Percentiles rank a stretch among this genome's conserved stretches.
These are phyloP conservation scores for Nematostella vectensis DNA, from an alignment of 92 coral and sea anemone species.

Conservation along the genomic window DNA sequence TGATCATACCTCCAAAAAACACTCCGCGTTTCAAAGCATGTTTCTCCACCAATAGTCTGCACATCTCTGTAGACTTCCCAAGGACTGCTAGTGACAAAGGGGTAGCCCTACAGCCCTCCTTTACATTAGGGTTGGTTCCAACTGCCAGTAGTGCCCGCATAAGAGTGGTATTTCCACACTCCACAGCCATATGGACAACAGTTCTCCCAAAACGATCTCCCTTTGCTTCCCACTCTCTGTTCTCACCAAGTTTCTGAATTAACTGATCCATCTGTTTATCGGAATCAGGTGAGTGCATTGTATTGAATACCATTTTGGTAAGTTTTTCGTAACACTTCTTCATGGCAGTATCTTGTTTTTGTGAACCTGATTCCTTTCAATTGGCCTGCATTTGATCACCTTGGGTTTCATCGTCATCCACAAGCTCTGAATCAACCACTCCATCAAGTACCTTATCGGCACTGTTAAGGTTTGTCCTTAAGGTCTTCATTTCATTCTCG, in stretches of 20 bases:
- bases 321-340: slow-evolving; percentile 22
- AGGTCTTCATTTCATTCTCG: slow-evolving; percentile 9
- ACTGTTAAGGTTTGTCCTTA: slow-evolving; percentile 1
- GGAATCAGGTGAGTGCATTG: slow-evolving; percentile 6
- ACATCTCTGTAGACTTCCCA: slow-evolving; percentile 10
- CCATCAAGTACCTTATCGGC: neutral
- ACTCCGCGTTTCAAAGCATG: slow-evolving; percentile 15
- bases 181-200: slow-evolving; percentile 16
- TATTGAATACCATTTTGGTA: slow-evolving; percentile 30
- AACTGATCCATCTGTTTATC: slow-evolving; percentile 17
- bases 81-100: slow-evolving; percentile 34
- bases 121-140: slow-evolving; percentile 15
- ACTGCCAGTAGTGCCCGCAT: slow-evolving; percentile 17
- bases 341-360: slow-evolving; percentile 32
- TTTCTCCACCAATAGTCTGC: slow-evolving; percentile 19
- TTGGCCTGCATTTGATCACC: neutral
- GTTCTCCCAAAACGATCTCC: slow-evolving; percentile 27
- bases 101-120: slow-evolving; percentile 42
- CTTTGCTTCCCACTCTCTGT: slow-evolving; percentile 15
- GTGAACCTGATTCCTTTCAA: neutral
- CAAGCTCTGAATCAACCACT: neutral
- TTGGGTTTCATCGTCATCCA: neutral
- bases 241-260: neutral
- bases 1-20: slow-evolving; percentile 16
- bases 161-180: slow-evolving; percentile 14